Evolutionary conservation across 2,797 vertebrate species (phyloP), one percentile per base, ranked within the genome.

Genomic region (Lutra lutra): DNA sequence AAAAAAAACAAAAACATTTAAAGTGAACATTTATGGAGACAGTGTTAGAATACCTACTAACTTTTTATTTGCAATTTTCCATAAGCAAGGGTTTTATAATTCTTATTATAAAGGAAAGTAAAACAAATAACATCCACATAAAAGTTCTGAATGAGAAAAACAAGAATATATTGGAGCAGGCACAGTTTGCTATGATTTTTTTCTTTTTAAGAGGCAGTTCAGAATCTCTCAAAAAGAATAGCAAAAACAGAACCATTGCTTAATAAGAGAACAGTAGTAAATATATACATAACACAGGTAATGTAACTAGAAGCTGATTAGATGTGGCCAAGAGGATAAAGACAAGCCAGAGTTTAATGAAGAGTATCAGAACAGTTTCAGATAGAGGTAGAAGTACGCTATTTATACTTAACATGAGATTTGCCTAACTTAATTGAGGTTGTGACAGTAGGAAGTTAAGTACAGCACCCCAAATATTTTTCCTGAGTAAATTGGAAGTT

Each of bases 81-180:
- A 40, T 14, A 95, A 86, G 43, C 85, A 80, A 95, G 9, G 2
- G 38, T 87, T 40, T 90, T 85, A 6, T 46, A 86, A 85, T 72
- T 86, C 21, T 94, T 83, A 75, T 32, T 92, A 80, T 94, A 95
- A 83, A 85, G 78, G 77, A 84, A 97, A 92, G 38, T 94, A 92
- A 92, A 90, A n/a, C 58, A 85, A 88, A 60, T 75, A 83, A 72
- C 9, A 18, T 87, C 23, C 15, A 21, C 21, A 12, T 84, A 82
- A 86, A 97, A 94, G 12, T 17, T 75, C 14, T 68, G 10, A 89
- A 75, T 95, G 64, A 93, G 35, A 90, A 84, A 85, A 95, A 64
- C 13, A 83, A 91, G 54, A 88, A 62, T 89, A 73, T 91, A 68
- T 43, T 96, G 43, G 38, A 95, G 32, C n/a, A 77, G 82, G 64